Conservation (phyloP, 2,797 vertebrate species). For the Sebastes minor region DNA sequence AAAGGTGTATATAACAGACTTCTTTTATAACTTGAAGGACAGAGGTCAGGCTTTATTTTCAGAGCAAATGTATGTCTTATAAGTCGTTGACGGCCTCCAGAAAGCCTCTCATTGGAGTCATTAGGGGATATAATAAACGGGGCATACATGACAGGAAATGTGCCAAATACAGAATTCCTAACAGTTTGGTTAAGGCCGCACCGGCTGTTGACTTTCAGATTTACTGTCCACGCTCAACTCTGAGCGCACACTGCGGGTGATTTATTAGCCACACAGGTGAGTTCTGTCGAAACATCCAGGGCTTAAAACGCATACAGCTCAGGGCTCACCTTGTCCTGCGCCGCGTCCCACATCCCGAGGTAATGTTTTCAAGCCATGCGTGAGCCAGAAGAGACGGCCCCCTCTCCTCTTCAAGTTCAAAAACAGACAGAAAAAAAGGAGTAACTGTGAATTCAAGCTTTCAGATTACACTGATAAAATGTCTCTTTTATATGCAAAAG, state of each 20-base stretch:
- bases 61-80: conserved; percentile 49
- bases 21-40: conserved; percentile 55
- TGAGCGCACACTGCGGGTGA: conserved; percentile 68
- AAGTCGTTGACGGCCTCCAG: conserved; percentile 51
- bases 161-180: conserved; percentile 68
- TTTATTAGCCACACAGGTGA: conserved; percentile 77
- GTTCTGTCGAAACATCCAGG: conserved; percentile 73
- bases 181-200: conserved; percentile 70
- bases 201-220: conserved; percentile 83
- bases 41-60: conserved; percentile 64
- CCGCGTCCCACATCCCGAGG: conserved; percentile 48
- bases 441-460: conserved; percentile 36
- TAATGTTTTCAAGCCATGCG: conserved; percentile 38
- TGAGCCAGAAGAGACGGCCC: conserved; percentile 30
- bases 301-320: conserved; percentile 57
- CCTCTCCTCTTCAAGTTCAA: conserved; percentile 43
- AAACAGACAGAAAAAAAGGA: conserved; percentile 7
- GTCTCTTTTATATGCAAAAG: conserved; percentile 39
- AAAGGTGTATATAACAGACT: conserved; percentile 22
- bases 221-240: conserved; percentile 75
- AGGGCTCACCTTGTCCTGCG: conserved; percentile 64
- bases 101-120: conserved; percentile 63
- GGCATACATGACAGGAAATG: conserved; percentile 70
- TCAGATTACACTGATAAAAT: conserved; percentile 40
- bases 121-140: conserved; percentile 69